Evolutionary conservation across 2,888 invertebrate species (phyloP).

Genomic region (Mactromeris polynyma): DNA sequence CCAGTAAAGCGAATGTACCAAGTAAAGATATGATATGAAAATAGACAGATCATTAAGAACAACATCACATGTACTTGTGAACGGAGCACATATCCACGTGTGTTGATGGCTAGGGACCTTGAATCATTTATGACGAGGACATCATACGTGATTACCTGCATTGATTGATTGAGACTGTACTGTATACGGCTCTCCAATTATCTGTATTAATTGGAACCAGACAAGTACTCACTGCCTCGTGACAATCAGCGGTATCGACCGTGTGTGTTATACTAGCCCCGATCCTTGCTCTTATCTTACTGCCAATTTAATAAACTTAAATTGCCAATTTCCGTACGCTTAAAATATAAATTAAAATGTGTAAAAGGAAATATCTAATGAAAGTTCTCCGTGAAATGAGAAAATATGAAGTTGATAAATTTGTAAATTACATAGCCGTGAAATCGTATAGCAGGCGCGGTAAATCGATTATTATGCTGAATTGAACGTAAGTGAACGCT

Average conservation of each 20-base stretch:
- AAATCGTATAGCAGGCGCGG: constrained; percentile 30
- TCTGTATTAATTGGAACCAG: no score
- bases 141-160: no score
- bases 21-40: no score
- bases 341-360: constrained; percentile 15
- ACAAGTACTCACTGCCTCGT: no score
- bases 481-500: constrained; percentile 31
- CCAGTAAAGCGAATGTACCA: no score
- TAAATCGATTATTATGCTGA: constrained; percentile 45
- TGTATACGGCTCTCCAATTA: no score
- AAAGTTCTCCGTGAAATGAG: background rate
- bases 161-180: no score
- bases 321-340: constrained; percentile 18
- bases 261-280: background rate
- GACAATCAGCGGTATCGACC: background rate
- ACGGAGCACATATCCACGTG: no score
- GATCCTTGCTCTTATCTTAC: background rate
- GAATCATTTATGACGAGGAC: no score
- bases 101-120: no score
- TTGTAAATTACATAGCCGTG: constrained; percentile 34
- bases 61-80: no score
- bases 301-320: background rate
- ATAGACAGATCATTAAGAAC: no score
- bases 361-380: constrained; percentile 1
- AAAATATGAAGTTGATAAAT: constrained; percentile 21